These are phyloP conservation scores for Scolopax rusticola DNA, from an alignment of 2,797 vertebrate genomes.

Conservation along the genomic window DNA sequence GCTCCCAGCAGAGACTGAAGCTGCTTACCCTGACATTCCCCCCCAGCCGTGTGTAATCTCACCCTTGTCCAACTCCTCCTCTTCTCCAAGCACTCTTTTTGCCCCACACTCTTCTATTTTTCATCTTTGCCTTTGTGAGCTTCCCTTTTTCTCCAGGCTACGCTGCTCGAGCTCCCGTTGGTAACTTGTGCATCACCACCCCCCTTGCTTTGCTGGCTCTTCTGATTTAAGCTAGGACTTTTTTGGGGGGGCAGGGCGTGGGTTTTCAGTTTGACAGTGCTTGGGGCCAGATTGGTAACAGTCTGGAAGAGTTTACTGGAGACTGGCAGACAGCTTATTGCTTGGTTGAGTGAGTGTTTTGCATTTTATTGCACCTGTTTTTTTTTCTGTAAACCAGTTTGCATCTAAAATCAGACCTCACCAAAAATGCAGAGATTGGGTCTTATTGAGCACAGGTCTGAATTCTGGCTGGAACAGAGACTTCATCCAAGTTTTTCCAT, in stretches of 20 bases:
- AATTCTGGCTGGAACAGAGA: neutral
- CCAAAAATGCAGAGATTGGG: neutral
- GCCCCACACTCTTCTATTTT: neutral
- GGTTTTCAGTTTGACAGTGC: constrained; percentile 23
- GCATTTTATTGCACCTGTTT: constrained; percentile 55
- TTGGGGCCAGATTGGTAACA: neutral
- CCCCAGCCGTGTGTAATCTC: neutral
- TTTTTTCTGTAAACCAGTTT: neutral
- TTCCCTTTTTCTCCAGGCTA: neutral
- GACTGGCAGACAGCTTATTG: constrained; percentile 6
- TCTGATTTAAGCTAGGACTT: neutral
- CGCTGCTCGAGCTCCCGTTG: neutral
- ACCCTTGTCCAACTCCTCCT: neutral
- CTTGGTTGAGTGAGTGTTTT: constrained; percentile 39
- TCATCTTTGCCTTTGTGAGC: neutral
- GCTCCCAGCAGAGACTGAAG: neutral
- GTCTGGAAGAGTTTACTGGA: neutral
- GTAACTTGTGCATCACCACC: neutral
- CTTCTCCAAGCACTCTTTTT: neutral
- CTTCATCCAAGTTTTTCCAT: neutral
- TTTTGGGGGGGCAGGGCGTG: neutral
- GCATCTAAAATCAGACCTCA: neutral
- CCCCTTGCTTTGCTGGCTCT: neutral
- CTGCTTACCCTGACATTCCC: neutral
- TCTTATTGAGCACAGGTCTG: neutral